phyloP scores from a whole-genome alignment of 2,113 vertebrate genomes.

The Argyrosomus japonicus region DNA sequence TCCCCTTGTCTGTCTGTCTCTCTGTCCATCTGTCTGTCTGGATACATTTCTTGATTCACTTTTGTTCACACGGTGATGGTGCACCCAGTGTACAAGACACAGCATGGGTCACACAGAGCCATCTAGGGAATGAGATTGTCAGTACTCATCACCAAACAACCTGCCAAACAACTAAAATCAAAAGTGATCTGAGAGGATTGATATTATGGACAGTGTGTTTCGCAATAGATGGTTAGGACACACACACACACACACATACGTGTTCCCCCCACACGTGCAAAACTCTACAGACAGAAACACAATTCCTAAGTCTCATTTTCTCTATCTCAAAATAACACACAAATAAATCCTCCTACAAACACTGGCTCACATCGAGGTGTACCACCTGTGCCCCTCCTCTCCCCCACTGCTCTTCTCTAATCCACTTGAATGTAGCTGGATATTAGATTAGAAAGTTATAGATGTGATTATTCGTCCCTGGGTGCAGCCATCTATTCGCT shows the following conservation, averaged over 20 bases:
- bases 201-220: constrained; percentile 42
- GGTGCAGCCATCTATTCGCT: constrained; percentile 78
- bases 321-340: constrained; percentile 50
- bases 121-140: constrained; percentile 79
- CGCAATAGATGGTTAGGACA: constrained; percentile 5
- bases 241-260: background rate
- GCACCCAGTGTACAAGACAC: constrained; percentile 6
- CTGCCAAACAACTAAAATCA: constrained; percentile 61
- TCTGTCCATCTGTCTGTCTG: constrained; percentile 38
- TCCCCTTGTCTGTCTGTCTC: constrained; percentile 55
- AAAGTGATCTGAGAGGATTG: constrained; percentile 71
- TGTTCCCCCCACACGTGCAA: background rate
- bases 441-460: constrained; percentile 84
- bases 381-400: constrained; percentile 70
- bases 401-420: constrained; percentile 64
- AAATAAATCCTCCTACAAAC: constrained; percentile 66
- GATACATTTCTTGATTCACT: constrained; percentile 59
- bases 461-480: constrained; percentile 83
- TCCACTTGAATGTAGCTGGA: constrained; percentile 79
- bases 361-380: constrained; percentile 56
- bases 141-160: constrained; percentile 54
- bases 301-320: constrained; percentile 56
- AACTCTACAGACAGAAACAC: constrained; percentile 27
- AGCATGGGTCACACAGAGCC: constrained; percentile 56
- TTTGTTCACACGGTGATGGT: constrained; percentile 48